Base-by-base conservation (phyloP, 2,113 vertebrate genomes). In the Hiodon tergisus region DNA sequence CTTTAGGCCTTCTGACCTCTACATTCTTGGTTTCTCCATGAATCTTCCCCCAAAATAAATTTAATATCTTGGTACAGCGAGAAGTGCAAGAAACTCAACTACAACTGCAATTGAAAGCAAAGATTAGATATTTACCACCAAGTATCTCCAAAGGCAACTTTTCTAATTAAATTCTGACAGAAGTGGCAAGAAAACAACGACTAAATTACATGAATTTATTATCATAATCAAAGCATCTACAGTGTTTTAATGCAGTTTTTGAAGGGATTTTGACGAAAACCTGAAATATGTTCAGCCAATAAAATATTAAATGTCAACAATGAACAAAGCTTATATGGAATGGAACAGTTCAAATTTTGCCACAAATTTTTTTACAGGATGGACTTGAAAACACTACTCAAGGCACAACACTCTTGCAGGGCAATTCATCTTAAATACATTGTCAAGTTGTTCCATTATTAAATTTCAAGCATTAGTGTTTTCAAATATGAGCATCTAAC, bases 331-430 rank as follows among this genome's bases (percentile, higher is more conserved):
- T 77, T 84, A 71, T 77, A 13, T 84, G 77, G 88, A 90, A 88
- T 84, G 68, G 88, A 82, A 88, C 81, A 80, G 89, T 85, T 78
- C 83, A 46, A 80, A 88, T 83, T 81, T 76, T 78, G 86, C 88
- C 78, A 87, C 77, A 71, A 73, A 31, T 1, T 31, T 78, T 90
- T 87, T 92, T 90, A 86, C 88, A 91, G 85, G 67, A 59, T 80
- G 74, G 79, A 82, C 79, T 75, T 87, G 86, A 91, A 89, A 91
- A 83, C 85, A 85, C 87, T 84, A 85, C 88, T 93, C 92, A 95
- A 97, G 94, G 94, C 94, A 95, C 95, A 94, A 90, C 89, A 89
- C 90, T 93, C 85, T 86, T 88, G 89, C 84, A 81, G 83, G 88
- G 83, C 86, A 82, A 85, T 81, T 87, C 83, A 79, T 82, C 84